Conservation (phyloP, 2,888 invertebrate species). For the Pseudanteris insignis region DNA sequence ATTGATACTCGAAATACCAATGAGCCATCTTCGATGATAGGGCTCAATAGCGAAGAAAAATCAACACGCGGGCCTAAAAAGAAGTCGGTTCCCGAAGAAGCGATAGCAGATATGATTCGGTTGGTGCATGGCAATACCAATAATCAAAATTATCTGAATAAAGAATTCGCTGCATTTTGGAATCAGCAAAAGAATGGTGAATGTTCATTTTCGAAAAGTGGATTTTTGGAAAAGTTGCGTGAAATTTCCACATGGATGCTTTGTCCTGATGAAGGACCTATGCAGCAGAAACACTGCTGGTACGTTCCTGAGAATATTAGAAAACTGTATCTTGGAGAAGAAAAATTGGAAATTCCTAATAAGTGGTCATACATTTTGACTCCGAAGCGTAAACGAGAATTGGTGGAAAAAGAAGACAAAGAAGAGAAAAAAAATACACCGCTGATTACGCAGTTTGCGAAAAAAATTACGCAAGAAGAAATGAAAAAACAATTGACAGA, state of each 20-base stretch:
- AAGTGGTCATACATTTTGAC: conserved; percentile 69
- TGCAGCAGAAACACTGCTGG: conserved; percentile 74
- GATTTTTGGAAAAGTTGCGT: conserved; percentile 69
- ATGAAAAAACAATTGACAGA: conserved; percentile 57
- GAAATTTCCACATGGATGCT: conserved; percentile 72
- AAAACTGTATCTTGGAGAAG: conserved; percentile 68
- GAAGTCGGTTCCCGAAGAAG: conserved; percentile 66
- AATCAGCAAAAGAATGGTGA: conserved; percentile 64
- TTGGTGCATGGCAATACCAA: conserved; percentile 75
- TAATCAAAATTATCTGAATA: conserved; percentile 70
- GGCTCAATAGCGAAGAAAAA: conserved; percentile 46
- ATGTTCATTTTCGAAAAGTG: conserved; percentile 63
- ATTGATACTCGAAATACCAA: conserved; percentile 38
- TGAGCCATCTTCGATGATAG: conserved; percentile 33
- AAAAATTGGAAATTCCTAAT: conserved; percentile 69
- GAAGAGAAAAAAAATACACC: conserved; percentile 61
- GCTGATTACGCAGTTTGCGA: conserved; percentile 68
- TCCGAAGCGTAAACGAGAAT: conserved; percentile 40
- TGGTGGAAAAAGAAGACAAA: conserved; percentile 47
- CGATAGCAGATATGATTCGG: conserved; percentile 73
- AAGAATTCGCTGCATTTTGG: conserved; percentile 73
- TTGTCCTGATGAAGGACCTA: conserved; percentile 69
- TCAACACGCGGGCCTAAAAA: conserved; percentile 53
- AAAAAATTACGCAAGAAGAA: conserved; percentile 60
- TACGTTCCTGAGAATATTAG: conserved; percentile 71